Evolutionary conservation across 2,888 invertebrate genomes (phyloP), one percentile per base, ranked within the genome.

Genomic region (Nasonia oneida): DNA sequence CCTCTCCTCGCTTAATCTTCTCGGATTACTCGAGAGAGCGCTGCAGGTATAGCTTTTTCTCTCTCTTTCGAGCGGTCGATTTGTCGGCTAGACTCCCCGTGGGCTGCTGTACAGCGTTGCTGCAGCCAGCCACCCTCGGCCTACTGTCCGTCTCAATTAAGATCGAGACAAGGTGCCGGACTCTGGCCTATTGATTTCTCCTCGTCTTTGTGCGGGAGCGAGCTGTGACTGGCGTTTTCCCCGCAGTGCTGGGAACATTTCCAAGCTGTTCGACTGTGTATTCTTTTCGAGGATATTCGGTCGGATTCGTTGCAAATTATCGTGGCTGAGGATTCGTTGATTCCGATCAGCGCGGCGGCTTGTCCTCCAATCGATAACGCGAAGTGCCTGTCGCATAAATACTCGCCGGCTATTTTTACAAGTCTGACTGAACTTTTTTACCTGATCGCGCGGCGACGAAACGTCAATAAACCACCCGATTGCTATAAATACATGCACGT

Each of bases 111-210:
- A 47, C 10, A 47, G 2, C 47, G 12, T 4, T 88, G 86, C 87
- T 90, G 81, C 77, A 33, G 29, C 37, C n/a, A 12, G n/a, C 70
- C n/a, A n/a, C 77, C 39, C 76, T 33, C 71, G 57, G 37, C 15
- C 57, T 71, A 42, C 57, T 64, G 73, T 33, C 23, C 81, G 29
- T 76, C 73, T 78, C 78, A 83, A 78, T 84, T 84, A 84, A 79
- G 74, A 84, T 79, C 79, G 73, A 79, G 57, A 57, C n/a, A 5
- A 29, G 67, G 67, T 15, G 67, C 3, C 29, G 67, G 29, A 67
- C 47, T 1, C 29, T 47, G 73, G 74, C 23, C 84, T 74, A 84
- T 84, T 67, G 78, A 84, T 84, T 84, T 74, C 71, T n/a, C 57
- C 15, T 53, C 47, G 53, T 47, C 29, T 61, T 73, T 33, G 57